phyloP scores from a whole-genome alignment of 2,797 vertebrate genomes.

The Scolopax bukidnonensis region DNA sequence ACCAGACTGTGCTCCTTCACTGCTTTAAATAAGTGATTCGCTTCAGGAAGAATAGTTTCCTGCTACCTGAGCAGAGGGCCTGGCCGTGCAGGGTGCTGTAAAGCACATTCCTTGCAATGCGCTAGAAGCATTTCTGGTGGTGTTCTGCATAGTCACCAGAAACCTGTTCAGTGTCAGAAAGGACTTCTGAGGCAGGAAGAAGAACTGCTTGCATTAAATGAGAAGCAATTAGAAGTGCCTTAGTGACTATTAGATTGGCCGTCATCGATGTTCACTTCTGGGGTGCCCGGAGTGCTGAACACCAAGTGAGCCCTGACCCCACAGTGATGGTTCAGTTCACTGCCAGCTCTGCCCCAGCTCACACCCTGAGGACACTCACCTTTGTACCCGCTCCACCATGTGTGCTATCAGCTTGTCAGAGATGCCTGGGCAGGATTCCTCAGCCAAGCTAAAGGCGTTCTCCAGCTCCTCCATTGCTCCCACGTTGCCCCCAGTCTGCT shows the following conservation, averaged over 20 bases:
- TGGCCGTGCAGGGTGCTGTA: not conserved
- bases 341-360: not conserved
- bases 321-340: rapidly evolving
- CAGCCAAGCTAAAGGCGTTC: conserved; percentile 95
- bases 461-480: conserved; percentile 96
- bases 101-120: not conserved
- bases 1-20: not conserved
- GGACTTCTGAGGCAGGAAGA: not conserved
- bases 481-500: conserved; percentile 84
- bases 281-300: not conserved
- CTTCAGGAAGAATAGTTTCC: not conserved
- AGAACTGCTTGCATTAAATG: not conserved
- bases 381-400: conserved; percentile 94
- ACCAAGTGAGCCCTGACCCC: not conserved
- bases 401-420: conserved; percentile 94
- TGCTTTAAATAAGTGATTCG: not conserved
- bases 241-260: not conserved
- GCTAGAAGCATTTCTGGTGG: rapidly evolving
- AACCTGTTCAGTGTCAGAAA: not conserved
- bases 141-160: not conserved
- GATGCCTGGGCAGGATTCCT: conserved; percentile 98
- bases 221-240: not conserved
- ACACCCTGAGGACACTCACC: conserved; percentile 69
- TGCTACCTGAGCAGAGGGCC: not conserved
- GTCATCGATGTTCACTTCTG: not conserved